These are phyloP conservation scores for Zaprionus obscuricornis DNA, from an alignment of 2,888 invertebrate species.

Conservation along the genomic window DNA sequence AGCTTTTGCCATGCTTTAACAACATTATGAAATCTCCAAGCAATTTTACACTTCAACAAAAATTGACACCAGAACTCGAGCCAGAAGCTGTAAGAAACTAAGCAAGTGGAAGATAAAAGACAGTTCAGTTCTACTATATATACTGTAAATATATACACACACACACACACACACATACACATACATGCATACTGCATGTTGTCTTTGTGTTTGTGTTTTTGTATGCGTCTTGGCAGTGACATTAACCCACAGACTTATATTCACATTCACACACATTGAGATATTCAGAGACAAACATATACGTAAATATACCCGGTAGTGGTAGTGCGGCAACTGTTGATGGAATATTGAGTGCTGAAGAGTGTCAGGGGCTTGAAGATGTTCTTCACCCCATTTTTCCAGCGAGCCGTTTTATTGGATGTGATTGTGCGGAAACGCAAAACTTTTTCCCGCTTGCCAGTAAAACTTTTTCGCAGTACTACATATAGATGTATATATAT, in stretches of 20 bases:
- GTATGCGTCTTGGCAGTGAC: conserved; percentile 49
- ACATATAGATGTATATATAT: conserved; percentile 4
- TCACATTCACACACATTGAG: conserved; percentile 15
- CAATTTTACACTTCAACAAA: conserved; percentile 75
- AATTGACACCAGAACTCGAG: conserved; percentile 62
- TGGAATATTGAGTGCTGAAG: conserved; percentile 42
- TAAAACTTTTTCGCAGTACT: conserved; percentile 38
- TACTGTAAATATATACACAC: neutral
- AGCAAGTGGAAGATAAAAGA: conserved; percentile 74
- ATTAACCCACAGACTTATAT: conserved; percentile 49
- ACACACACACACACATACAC: neutral
- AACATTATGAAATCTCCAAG: conserved; percentile 73
- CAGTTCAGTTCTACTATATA: conserved; percentile 44
- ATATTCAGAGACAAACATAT: neutral
- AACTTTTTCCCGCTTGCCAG: conserved; percentile 56
- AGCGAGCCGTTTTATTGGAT: conserved; percentile 70
- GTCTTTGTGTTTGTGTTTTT: conserved; percentile 6
- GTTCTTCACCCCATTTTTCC: conserved; percentile 16
- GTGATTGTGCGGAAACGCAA: conserved; percentile 75
- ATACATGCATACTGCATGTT: conserved; percentile 1
- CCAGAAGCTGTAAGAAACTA: conserved; percentile 36
- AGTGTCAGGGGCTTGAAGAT: neutral
- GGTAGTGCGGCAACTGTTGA: conserved; percentile 52
- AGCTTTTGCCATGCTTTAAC: conserved; percentile 58
- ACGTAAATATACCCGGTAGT: too few relatives aligned